Base-by-base conservation (phyloP, 2,888 invertebrate genomes). In the Drosophila gaucha region DNA sequence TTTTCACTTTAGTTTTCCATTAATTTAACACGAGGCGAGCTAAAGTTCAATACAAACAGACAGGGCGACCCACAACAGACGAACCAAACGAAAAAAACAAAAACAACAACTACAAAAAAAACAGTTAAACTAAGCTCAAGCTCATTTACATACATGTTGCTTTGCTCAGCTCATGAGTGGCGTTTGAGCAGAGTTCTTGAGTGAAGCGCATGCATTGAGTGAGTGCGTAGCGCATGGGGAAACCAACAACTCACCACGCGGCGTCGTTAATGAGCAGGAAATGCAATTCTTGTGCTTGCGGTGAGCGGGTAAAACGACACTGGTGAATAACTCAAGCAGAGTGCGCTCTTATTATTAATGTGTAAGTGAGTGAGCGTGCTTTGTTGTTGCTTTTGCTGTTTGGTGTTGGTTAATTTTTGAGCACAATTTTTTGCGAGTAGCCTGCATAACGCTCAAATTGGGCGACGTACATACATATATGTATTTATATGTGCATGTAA, bases 91-190 rank as follows among this genome's bases (percentile, higher is more conserved):
- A 33, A 35, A 35, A 30, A 26, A 6, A 16, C 10, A 14, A 35
- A 28, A 10, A 31, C 24, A 6, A 16, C 43, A 18, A 28, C 16
- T 28, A 36, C 46, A 38, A 33, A 8, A 46, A 52, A 36, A 38
- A 30, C 26, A 26, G 14, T 35, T 58, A 31, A 60, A 26, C 43
- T 55, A 38, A 60, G 55, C 65, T 62, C 47, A 58, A 33, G 39
- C 70, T 74, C 68, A 88, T 88, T 88, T 86, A 86, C 86, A 86
- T 86, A 86, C 86, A 86, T 70, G 76, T 76, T 74, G 69, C 76
- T 59, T 43, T 59, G 66, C 46, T 16, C 22, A 38, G 35, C 10
- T 26, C 26, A 3, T 54, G 68, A 54, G 67, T 41, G 22, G 8
- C 12, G 35, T 28, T 66, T 60, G 74, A 64, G 85, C 46, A 50